Evolutionary conservation across 2,797 vertebrate species (phyloP).

Genomic region (Tympanoctomys barrerae): DNA sequence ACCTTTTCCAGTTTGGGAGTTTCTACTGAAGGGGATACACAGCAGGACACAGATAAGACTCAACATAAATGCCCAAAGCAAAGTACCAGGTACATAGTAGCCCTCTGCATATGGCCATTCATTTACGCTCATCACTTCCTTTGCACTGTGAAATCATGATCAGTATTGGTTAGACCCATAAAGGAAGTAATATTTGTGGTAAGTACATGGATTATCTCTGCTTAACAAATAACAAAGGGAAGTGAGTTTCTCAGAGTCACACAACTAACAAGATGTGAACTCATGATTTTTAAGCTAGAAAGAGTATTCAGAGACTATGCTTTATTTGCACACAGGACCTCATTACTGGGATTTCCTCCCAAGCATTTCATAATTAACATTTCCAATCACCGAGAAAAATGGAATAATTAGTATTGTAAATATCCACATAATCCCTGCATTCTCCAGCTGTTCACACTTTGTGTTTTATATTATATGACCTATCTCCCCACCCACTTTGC

Average conservation of each 20-base stretch:
- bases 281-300: background rate
- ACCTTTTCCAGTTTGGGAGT: background rate
- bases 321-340: background rate
- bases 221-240: background rate
- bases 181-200: background rate
- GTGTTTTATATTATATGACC: background rate
- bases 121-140: background rate
- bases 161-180: background rate
- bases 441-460: background rate
- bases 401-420: background rate
- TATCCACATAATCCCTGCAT: background rate
- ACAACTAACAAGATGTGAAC: background rate
- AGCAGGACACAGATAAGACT: background rate
- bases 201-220: background rate
- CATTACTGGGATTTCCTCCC: background rate
- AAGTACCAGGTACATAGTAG: fast-evolving
- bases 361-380: background rate
- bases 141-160: background rate
- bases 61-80: background rate
- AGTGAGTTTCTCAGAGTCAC: background rate
- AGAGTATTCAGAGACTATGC: background rate
- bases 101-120: background rate
- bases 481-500: background rate
- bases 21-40: background rate
- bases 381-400: background rate